Percentiles rank a stretch among this genome's conserved stretches.
Evolutionary conservation across 2,888 invertebrate genomes (phyloP).

Genomic region (Drosophila melanosoma): DNA sequence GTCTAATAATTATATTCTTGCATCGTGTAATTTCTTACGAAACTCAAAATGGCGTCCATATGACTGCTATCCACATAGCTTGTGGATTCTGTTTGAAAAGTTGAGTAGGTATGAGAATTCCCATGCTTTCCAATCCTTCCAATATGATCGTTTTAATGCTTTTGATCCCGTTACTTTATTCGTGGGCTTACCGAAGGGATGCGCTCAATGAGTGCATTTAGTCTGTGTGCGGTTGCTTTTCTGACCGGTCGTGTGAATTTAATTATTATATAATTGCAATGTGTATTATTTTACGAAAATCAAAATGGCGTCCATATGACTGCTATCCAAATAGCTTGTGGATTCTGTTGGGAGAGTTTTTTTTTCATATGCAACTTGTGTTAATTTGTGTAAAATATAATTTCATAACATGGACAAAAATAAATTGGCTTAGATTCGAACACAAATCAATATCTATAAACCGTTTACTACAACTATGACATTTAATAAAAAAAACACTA

Average conservation of each 20-base stretch:
- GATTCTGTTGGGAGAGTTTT: too few relatives aligned
- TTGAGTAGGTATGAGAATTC: too few relatives aligned
- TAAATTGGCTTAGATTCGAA: background rate
- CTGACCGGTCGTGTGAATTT: background rate
- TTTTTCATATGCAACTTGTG: background rate
- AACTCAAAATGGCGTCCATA: background rate
- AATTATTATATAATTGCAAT: background rate
- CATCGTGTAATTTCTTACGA: background rate
- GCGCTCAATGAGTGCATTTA: too few relatives aligned
- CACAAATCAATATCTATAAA: background rate
- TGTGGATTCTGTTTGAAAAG: background rate
- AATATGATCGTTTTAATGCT: too few relatives aligned
- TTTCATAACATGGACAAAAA: background rate
- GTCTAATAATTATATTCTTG: background rate
- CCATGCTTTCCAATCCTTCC: too few relatives aligned
- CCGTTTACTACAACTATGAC: too few relatives aligned
- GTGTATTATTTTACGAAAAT: background rate
- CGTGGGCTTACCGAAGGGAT: too few relatives aligned
- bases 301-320: background rate
- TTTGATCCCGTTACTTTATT: too few relatives aligned
- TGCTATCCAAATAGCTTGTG: background rate
- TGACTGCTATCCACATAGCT: background rate
- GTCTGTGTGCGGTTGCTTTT: background rate
- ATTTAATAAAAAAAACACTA: background rate
- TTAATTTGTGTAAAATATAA: background rate